Conservation (phyloP, 1,140 invertebrate species). For the Pantala flavescens region DNA sequence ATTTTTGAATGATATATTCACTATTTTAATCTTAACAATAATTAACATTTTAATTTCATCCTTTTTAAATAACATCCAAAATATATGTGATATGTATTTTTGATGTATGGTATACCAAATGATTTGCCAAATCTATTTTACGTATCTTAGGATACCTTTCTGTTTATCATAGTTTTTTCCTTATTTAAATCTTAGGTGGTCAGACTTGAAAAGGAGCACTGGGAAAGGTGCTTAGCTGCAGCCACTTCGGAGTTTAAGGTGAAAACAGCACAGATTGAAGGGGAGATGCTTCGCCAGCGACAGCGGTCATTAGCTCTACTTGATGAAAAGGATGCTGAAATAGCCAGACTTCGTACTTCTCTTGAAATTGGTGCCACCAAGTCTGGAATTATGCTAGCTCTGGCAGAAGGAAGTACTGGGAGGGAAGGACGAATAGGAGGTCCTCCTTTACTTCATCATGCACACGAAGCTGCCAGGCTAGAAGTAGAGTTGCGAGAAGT, state of each 20-base stretch:
- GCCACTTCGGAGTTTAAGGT: not conserved
- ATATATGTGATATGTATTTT: no score
- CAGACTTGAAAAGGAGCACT: not conserved
- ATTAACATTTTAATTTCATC: no score
- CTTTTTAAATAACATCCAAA: no score
- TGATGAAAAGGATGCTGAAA: not conserved
- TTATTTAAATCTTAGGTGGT: not conserved
- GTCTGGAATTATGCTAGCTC: not conserved
- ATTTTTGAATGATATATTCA: no score
- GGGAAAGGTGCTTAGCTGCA: not conserved
- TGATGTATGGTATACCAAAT: no score
- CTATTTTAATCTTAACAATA: no score
- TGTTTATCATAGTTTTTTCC: no score
- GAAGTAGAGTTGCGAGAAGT: constrained; percentile 67
- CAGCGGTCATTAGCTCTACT: not conserved
- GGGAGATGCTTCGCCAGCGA: not conserved
- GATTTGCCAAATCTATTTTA: no score
- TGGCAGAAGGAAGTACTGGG: not conserved
- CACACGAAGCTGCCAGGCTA: constrained; percentile 67
- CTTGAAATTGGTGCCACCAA: not conserved
- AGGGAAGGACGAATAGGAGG: constrained; percentile 32
- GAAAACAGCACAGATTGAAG: not conserved
- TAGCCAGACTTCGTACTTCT: not conserved
- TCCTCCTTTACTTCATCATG: constrained; percentile 70
- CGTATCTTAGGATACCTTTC: no score